Conservation (phyloP, 2,113 vertebrate species). For the Passer montanus region DNA sequence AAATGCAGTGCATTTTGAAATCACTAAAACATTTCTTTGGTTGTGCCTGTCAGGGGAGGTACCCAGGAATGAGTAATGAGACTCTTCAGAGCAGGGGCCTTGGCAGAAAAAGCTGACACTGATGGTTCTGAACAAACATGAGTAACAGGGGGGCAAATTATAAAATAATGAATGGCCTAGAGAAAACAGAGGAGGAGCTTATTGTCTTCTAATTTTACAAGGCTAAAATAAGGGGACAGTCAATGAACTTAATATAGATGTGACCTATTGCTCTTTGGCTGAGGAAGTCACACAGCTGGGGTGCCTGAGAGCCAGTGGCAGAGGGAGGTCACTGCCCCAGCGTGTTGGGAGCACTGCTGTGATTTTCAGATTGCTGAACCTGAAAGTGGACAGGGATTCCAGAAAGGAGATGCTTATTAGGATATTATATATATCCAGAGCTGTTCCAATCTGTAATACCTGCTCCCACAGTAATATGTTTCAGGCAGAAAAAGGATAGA, state of each 20-base stretch:
- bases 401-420: not conserved
- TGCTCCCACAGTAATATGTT: not conserved
- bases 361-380: not conserved
- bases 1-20: conserved; percentile 5
- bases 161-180: conserved; percentile 35
- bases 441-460: not conserved
- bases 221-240: conserved; percentile 28
- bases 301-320: not conserved
- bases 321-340: conserved; percentile 2
- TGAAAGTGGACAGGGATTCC: not conserved
- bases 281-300: conserved; percentile 46
- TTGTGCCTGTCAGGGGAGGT: not conserved
- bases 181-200: conserved; percentile 46
- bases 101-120: not conserved
- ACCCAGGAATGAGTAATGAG: not conserved
- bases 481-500: not conserved
- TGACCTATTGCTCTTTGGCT: conserved; percentile 53
- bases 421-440: not conserved
- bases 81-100: not conserved
- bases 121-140: not conserved
- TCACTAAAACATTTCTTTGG: not conserved
- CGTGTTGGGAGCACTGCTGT: not conserved
- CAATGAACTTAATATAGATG: conserved; percentile 39
- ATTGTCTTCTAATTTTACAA: conserved; percentile 15
- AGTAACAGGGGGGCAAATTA: not conserved